These are phyloP conservation scores for Orbicella faveolata DNA, from an alignment of 64 coral and sea anemone genomes.

Conservation along the genomic window DNA sequence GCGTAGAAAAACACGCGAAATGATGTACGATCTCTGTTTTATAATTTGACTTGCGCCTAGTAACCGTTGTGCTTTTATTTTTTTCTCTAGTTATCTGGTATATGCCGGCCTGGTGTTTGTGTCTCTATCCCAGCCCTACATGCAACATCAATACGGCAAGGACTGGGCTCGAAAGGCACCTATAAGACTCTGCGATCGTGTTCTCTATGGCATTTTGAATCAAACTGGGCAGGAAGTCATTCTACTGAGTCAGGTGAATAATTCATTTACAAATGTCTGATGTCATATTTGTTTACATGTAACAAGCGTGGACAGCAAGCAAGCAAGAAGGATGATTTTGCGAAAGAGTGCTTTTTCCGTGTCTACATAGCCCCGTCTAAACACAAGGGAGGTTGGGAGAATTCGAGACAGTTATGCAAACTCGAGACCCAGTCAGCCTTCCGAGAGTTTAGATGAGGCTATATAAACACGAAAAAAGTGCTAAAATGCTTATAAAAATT, in stretches of 20 bases:
- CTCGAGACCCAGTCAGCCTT: too few species aligned
- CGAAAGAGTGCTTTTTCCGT: too few species aligned
- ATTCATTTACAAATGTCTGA: not conserved
- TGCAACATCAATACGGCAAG: constrained; percentile 95
- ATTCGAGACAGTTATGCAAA: too few species aligned
- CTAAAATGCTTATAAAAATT: too few species aligned
- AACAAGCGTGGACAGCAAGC: too few species aligned
- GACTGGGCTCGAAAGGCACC: constrained; percentile 97
- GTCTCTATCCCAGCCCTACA: constrained; percentile 91
- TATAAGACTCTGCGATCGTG: constrained; percentile 92
- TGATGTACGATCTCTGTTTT: not conserved
- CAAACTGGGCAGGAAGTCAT: constrained; percentile 90
- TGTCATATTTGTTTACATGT: too few species aligned
- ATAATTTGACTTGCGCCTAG: not conserved
- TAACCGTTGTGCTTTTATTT: not conserved
- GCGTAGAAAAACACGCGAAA: not conserved
- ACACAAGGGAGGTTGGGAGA: too few species aligned
- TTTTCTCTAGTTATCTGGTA: constrained; percentile 68
- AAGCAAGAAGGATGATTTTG: too few species aligned
- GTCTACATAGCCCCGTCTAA: too few species aligned
- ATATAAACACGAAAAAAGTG: too few species aligned
- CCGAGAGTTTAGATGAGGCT: too few species aligned
- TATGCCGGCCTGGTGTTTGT: constrained; percentile 90
- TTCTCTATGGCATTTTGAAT: constrained; percentile 79
- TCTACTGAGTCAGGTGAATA: constrained; percentile 81